Evolutionary conservation across 2,888 invertebrate genomes (phyloP).

Genomic region (Habrosyne pyritoides): DNA sequence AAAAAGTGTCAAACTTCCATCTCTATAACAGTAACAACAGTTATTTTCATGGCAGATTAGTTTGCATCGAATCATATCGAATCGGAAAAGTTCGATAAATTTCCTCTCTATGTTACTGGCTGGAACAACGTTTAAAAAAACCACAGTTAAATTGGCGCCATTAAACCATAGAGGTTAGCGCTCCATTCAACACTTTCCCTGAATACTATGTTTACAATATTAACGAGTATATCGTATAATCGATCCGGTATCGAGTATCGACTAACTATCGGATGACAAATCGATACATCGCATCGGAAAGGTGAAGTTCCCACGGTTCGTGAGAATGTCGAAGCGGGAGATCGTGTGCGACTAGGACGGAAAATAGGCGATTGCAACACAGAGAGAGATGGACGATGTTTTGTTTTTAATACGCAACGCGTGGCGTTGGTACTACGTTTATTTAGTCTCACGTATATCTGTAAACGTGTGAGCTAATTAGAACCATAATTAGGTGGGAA

Average conservation of each 20-base stretch:
- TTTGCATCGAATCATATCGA: neutral
- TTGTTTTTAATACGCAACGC: slow-evolving; percentile 14
- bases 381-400: slow-evolving; percentile 15
- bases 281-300: slow-evolving; percentile 49
- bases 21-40: neutral
- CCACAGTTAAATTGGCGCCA: neutral
- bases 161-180: neutral
- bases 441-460: neutral
- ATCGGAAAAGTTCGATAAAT: neutral
- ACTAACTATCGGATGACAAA: slow-evolving; percentile 41
- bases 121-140: neutral
- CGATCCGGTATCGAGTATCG: slow-evolving; percentile 22
- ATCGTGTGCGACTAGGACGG: slow-evolving; percentile 12
- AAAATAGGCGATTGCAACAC: slow-evolving; percentile 12
- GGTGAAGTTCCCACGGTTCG: slow-evolving; percentile 62
- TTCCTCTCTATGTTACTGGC: neutral
- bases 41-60: slow-evolving; percentile 1
- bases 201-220: slow-evolving; percentile 15
- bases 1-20: neutral
- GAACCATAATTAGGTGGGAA: neutral
- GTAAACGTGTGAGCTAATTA: neutral
- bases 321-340: slow-evolving; percentile 52
- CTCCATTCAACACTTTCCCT: slow-evolving; percentile 14
- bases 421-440: slow-evolving; percentile 7
- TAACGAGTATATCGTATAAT: slow-evolving; percentile 16